These are phyloP conservation scores for Tyria jacobaeae DNA, from an alignment of 2,888 invertebrate species.

Conservation along the genomic window DNA sequence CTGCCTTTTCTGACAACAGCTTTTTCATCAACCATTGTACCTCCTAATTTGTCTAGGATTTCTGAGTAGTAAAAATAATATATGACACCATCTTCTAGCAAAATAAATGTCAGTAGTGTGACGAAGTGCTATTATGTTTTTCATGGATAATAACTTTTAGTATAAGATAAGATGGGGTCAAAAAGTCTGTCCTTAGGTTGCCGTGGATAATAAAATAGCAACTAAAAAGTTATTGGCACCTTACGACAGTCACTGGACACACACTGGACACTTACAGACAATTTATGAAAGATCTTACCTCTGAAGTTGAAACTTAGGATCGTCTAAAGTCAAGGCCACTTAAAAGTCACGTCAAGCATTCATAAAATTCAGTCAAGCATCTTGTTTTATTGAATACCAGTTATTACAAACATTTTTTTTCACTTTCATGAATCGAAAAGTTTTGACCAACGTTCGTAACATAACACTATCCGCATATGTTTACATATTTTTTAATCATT, in stretches of 20 bases:
- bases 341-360: background rate
- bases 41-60: background rate
- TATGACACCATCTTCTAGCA: background rate
- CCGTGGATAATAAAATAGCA: slow-evolving; percentile 48
- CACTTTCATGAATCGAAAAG: no score
- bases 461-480: no score
- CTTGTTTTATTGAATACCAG: no score
- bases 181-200: slow-evolving; percentile 33
- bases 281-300: slow-evolving; percentile 4
- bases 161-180: slow-evolving; percentile 39
- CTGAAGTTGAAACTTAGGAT: background rate
- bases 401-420: no score
- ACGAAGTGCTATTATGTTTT: slow-evolving; percentile 41
- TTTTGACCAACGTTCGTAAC: no score
- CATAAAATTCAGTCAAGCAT: no score
- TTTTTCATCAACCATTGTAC: no score
- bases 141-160: slow-evolving; percentile 51
- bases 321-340: no score
- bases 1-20: no score
- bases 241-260: slow-evolving; percentile 26
- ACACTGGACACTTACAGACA: slow-evolving; percentile 18
- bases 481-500: no score
- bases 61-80: background rate
- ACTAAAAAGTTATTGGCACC: slow-evolving; percentile 43
- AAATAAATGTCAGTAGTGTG: slow-evolving; percentile 16